These are phyloP conservation scores for Heliopora coerulea DNA, from an alignment of 92 coral and sea anemone species.

Conservation along the genomic window DNA sequence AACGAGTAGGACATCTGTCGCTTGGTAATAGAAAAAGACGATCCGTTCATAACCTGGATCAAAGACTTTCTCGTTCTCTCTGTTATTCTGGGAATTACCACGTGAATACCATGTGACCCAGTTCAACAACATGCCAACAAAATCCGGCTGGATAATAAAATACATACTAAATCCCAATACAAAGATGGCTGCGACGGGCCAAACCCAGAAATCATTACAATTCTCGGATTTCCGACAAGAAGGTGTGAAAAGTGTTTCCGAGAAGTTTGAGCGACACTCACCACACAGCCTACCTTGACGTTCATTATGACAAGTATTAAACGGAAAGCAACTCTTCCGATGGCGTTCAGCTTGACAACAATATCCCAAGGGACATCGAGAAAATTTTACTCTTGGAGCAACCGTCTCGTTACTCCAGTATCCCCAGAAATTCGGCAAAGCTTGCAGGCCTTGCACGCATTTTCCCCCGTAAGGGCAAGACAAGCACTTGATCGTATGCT, in stretches of 20 bases:
- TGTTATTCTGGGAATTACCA: not conserved
- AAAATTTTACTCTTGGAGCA: constrained; percentile 19
- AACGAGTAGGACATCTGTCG: not conserved
- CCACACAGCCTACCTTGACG: constrained; percentile 53
- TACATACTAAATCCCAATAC: constrained; percentile 39
- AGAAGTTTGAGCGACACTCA: constrained; percentile 19
- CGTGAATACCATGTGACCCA: constrained; percentile 17
- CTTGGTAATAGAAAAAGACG: constrained; percentile 30
- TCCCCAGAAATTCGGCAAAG: constrained; percentile 49
- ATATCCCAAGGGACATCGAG: constrained; percentile 44
- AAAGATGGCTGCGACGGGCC: constrained; percentile 44
- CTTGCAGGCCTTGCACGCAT: constrained; percentile 36
- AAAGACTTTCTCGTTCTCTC: not conserved
- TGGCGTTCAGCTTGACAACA: constrained; percentile 27
- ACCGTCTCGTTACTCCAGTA: not conserved
- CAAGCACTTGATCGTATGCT: not conserved
- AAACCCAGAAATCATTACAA: constrained; percentile 51
- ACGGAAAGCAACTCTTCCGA: constrained; percentile 21
- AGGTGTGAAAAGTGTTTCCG: constrained; percentile 49
- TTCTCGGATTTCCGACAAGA: constrained; percentile 29
- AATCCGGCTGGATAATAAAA: constrained; percentile 25
- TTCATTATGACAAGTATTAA: constrained; percentile 28
- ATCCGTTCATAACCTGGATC: constrained; percentile 2
- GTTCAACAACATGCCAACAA: not conserved
- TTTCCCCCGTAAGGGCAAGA: constrained; percentile 50